A percentile compares a stretch with the other conserved stretches of the same genome.
Evolutionary conservation across 2,113 vertebrate species (phyloP).

Genomic region (Macroglossus sobrinus): DNA sequence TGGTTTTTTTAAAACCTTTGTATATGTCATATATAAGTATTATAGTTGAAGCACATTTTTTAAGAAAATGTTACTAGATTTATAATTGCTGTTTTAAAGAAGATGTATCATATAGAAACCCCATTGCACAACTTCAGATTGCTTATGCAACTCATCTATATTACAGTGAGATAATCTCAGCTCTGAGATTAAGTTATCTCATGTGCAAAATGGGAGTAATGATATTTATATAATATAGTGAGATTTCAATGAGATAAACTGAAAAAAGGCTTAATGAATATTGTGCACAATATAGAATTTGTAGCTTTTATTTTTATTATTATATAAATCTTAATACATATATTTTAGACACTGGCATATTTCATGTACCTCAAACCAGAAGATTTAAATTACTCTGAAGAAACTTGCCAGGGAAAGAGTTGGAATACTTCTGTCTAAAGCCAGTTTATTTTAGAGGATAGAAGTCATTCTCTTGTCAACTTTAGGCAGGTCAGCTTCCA

Average conservation of each 20-base stretch:
- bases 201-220: background rate
- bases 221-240: background rate
- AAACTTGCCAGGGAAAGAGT: background rate
- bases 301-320: background rate
- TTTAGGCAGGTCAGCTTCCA: background rate
- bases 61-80: background rate
- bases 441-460: background rate
- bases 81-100: background rate
- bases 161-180: background rate
- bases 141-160: background rate
- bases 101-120: background rate
- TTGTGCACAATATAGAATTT: background rate
- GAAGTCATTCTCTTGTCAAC: background rate
- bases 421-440: accelerated
- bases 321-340: background rate
- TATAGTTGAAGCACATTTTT: background rate
- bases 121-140: background rate
- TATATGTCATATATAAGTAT: background rate
- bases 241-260: background rate
- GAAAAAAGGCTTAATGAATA: background rate
- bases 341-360: background rate
- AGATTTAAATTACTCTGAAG: background rate
- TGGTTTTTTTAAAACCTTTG: background rate
- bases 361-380: background rate
- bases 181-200: background rate